Base-by-base conservation (phyloP, 2,888 invertebrate species). In the Drosophila putrida region DNA sequence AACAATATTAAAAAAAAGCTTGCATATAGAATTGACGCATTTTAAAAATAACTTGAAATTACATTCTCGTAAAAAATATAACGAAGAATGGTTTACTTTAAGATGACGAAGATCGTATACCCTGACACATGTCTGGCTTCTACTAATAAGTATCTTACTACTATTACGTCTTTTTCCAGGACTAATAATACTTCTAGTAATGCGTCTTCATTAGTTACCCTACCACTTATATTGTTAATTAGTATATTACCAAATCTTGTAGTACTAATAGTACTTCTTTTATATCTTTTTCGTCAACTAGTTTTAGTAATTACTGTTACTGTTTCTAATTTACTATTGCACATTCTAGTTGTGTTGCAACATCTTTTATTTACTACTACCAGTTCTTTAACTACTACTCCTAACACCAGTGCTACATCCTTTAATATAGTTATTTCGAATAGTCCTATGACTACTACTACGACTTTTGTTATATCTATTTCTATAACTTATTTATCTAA, bases 21-120 rank as follows among this genome's bases (percentile, higher is more conserved):
- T 41, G 50, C 55, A 57, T 58, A 65, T 51, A 61, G 64, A 57
- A 79, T 77, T 58, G 59, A 68, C 51, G 63, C 13, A 15, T 61
- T 58, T 57, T 35, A 80, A 55, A 70, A 70, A 79, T 58, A 75
- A 35, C 41, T 43, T 33, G 15, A 13, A 35, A 28, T 47, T 25
- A 41, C 6, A 6, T 20, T 3, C 20, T 20, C 20, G 31, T 15
- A 31, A 8, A 38, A 31, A 60, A 20, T 15, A 43, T 8, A 11
- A 39, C 3, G 5, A 13, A 41, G 8, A 2, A 46, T 11, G 1
- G 15, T 27, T n/a, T 11, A 25, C 13, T 13, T 36, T 15, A 2
- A 11, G 11, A 13, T 15, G 5, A n/a, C 13, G 28, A 28, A 38
- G 9, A 20, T 38, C 25, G 4, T 33, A 59, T 41, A 31, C 47